phyloP scores from a whole-genome alignment of 2,888 invertebrate species.

The Apomyelois bistriatella region DNA sequence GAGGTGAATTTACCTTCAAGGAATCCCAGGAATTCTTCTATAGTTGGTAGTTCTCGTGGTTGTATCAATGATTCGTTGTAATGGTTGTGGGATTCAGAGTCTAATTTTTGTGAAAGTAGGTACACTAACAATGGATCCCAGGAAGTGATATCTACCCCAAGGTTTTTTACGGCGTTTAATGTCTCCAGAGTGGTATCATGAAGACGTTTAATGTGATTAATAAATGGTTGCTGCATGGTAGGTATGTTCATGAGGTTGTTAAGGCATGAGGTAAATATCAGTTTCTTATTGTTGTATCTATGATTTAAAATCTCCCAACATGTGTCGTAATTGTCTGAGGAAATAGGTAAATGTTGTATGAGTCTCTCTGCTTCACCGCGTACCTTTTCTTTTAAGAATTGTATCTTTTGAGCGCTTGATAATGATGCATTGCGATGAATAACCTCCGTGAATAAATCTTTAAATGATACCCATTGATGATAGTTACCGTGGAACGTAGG shows the following conservation, averaged over 20 bases:
- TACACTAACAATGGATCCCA: slow-evolving; percentile 1
- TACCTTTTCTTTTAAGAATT: neutral
- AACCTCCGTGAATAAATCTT: neutral
- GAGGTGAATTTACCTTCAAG: neutral
- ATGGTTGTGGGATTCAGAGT: neutral
- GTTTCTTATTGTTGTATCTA: neutral
- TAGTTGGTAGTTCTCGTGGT: neutral
- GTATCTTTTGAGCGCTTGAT: too few species aligned
- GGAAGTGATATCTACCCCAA: neutral
- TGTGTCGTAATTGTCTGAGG: neutral
- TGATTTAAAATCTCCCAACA: neutral
- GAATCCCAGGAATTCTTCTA: neutral
- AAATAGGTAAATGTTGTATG: neutral
- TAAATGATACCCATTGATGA: slow-evolving; percentile 5
- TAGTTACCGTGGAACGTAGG: slow-evolving; percentile 7
- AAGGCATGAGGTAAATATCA: neutral
- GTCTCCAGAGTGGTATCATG: neutral
- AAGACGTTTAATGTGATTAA: neutral
- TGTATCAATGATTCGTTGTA: neutral
- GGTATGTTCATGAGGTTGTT: neutral
- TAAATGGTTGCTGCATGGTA: neutral
- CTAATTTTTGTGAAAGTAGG: neutral
- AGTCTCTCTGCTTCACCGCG: neutral
- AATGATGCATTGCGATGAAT: neutral
- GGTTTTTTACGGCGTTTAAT: neutral